Evolutionary conservation across 2,113 vertebrate genomes (phyloP).

Genomic region (Procapra przewalskii): DNA sequence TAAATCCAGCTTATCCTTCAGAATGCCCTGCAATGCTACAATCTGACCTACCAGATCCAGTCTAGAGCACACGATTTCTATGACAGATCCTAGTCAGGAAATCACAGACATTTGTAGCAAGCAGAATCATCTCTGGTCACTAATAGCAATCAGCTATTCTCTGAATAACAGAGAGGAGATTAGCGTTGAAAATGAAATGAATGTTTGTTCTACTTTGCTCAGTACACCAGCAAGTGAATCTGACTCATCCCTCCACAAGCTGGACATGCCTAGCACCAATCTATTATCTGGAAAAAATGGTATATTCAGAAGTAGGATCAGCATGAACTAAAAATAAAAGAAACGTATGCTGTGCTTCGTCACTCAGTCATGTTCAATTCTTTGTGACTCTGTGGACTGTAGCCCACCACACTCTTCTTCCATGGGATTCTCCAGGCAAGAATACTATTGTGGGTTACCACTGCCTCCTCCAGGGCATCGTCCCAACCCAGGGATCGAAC

Average conservation of each 20-base stretch:
- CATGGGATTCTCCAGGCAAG: background rate
- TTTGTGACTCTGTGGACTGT: rapidly evolving
- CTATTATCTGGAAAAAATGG: background rate
- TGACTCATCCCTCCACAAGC: background rate
- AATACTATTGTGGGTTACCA: background rate
- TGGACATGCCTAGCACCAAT: background rate
- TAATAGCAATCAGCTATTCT: background rate
- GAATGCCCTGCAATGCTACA: background rate
- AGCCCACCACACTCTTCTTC: background rate
- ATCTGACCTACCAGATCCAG: background rate
- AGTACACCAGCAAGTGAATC: background rate
- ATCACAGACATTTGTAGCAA: background rate
- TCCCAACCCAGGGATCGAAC: background rate
- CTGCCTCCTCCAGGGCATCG: background rate
- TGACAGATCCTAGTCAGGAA: background rate
- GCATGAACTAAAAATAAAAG: background rate
- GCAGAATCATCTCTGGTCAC: background rate
- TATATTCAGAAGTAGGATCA: background rate
- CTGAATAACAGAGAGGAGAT: background rate
- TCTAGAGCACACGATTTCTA: background rate
- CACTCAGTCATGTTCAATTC: background rate
- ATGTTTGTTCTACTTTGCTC: background rate
- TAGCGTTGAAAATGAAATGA: background rate
- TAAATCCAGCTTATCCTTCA: background rate
- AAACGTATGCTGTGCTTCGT: rapidly evolving